These are phyloP conservation scores for Sericinus montela DNA, from an alignment of 2,888 invertebrate genomes.

Conservation along the genomic window DNA sequence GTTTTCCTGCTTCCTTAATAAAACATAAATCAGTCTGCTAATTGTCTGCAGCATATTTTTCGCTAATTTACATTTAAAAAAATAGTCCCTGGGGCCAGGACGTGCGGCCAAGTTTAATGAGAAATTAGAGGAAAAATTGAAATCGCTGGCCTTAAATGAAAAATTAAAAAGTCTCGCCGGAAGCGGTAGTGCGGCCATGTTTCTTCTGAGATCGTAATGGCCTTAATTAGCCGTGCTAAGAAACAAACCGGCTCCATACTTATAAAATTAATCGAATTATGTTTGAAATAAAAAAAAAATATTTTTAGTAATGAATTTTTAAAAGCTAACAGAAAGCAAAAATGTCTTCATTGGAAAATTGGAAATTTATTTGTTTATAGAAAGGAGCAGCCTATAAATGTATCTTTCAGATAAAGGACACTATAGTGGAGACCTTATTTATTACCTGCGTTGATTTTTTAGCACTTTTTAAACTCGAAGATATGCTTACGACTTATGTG, in stretches of 20 bases:
- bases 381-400: too few relatives aligned
- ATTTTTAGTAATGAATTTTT: too few relatives aligned
- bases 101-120: slow-evolving; percentile 63
- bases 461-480: too few relatives aligned
- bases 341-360: too few relatives aligned
- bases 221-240: slow-evolving; percentile 55
- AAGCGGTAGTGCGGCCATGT: slow-evolving; percentile 62
- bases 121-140: slow-evolving; percentile 67
- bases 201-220: slow-evolving; percentile 48
- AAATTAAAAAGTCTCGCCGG: slow-evolving; percentile 64
- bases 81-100: slow-evolving; percentile 41
- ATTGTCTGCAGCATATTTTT: slow-evolving; percentile 34
- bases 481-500: too few relatives aligned
- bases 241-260: slow-evolving; percentile 46
- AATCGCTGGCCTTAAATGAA: slow-evolving; percentile 62
- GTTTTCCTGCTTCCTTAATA: slow-evolving; percentile 18
- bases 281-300: background rate
- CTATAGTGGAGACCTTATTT: too few relatives aligned
- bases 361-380: too few relatives aligned
- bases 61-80: slow-evolving; percentile 43
- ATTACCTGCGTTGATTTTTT: too few relatives aligned
- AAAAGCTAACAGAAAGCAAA: too few relatives aligned
- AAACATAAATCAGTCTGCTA: slow-evolving; percentile 36
- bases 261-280: slow-evolving; percentile 35
- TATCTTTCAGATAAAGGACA: too few relatives aligned